These are phyloP conservation scores for Boloria selene DNA, from an alignment of 2,888 invertebrate species.

Conservation along the genomic window DNA sequence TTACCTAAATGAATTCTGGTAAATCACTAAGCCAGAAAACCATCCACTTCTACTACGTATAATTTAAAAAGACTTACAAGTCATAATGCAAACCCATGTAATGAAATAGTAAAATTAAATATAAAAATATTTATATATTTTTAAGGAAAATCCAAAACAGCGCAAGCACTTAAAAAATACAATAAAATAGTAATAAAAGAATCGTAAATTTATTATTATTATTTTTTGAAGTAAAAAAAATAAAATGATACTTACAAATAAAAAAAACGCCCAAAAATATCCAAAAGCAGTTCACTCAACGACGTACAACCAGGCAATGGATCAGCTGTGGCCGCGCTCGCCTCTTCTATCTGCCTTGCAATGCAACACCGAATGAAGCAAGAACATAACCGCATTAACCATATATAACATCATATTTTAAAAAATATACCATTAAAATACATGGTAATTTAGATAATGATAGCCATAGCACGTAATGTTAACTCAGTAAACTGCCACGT, in stretches of 20 bases:
- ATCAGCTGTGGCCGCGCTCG: constrained; percentile 28
- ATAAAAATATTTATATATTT: not conserved
- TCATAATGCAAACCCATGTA: too few relatives aligned
- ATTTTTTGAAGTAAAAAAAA: not conserved
- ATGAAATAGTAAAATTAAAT: not conserved
- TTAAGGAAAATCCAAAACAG: not conserved
- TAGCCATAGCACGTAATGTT: not conserved
- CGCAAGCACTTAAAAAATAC: constrained; percentile 4
- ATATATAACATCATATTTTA: constrained; percentile 14
- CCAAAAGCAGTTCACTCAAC: constrained; percentile 37
- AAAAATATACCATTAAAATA: constrained; percentile 4
- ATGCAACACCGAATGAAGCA: constrained; percentile 37
- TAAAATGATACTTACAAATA: constrained; percentile 28
- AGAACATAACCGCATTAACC: constrained; percentile 32
- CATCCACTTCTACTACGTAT: too few relatives aligned
- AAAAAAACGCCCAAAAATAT: constrained; percentile 23
- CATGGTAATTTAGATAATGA: not conserved
- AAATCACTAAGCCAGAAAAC: too few relatives aligned
- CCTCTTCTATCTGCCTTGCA: constrained; percentile 34
- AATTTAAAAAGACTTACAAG: too few relatives aligned
- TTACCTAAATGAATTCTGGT: too few relatives aligned
- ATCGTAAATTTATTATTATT: not conserved
- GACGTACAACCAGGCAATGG: constrained; percentile 42
- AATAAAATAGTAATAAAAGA: not conserved
- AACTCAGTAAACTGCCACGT: not conserved